Evolutionary conservation across 1,140 invertebrate species (phyloP).

Genomic region (Lethocerus indicus): DNA sequence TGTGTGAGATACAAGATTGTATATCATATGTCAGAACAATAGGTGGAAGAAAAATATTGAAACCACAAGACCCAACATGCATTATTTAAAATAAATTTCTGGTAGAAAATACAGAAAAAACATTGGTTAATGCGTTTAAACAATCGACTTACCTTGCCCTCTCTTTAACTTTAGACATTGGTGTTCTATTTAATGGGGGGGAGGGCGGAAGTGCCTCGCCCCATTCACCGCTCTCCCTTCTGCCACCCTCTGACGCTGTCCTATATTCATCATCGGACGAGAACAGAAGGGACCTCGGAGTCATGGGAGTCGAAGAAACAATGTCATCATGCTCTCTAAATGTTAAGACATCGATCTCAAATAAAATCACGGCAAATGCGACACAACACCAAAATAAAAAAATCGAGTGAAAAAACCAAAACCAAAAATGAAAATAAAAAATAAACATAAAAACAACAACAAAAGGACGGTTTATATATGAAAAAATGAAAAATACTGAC

Average conservation of each 20-base stretch:
- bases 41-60: no score
- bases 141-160: conserved; percentile 44
- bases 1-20: no score
- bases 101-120: no score
- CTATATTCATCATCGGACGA: conserved; percentile 72
- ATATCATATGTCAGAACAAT: no score
- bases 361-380: not conserved
- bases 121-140: no score
- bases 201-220: conserved; percentile 45
- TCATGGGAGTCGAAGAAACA: conserved; percentile 6
- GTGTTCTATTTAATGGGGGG: conserved; percentile 47
- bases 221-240: conserved; percentile 29
- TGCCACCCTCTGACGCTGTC: conserved; percentile 53
- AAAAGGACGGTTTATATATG: no score
- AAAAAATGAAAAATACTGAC: conserved; percentile 5
- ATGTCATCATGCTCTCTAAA: not conserved
- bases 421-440: not conserved
- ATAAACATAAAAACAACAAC: not conserved
- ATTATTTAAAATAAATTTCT: no score
- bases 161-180: conserved; percentile 59
- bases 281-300: conserved; percentile 30
- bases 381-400: not conserved
- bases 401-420: not conserved
- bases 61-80: no score
- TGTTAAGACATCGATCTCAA: not conserved